Conservation (phyloP, 2,888 invertebrate species). For the Cosmopolites sordidus region DNA sequence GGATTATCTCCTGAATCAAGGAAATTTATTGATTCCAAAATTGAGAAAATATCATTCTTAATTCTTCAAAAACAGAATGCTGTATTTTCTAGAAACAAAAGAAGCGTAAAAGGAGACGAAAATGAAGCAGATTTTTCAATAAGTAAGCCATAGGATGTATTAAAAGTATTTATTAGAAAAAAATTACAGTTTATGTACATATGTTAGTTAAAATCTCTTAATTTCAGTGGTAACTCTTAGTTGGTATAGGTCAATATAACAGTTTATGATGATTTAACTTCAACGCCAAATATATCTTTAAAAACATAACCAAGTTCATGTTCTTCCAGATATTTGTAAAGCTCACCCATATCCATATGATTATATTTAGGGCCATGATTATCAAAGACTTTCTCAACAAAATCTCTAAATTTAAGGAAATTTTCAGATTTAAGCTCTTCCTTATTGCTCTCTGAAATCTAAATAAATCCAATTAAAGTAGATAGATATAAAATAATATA, state of each 20-base stretch:
- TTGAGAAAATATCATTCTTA: slow-evolving; percentile 38
- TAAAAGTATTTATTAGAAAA: not conserved
- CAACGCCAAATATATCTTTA: slow-evolving; percentile 72
- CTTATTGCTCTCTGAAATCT: slow-evolving; percentile 61
- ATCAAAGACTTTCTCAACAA: slow-evolving; percentile 64
- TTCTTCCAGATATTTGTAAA: slow-evolving; percentile 69
- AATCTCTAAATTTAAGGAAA: slow-evolving; percentile 60
- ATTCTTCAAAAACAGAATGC: slow-evolving; percentile 30
- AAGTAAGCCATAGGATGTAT: slow-evolving; percentile 25
- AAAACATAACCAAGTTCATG: slow-evolving; percentile 69
- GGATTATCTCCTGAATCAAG: slow-evolving; percentile 33
- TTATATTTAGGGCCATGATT: slow-evolving; percentile 44
- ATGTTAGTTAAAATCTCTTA: too few relatives aligned
- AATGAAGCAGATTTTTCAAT: slow-evolving; percentile 26
- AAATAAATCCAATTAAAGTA: slow-evolving; percentile 57
- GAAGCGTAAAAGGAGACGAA: slow-evolving; percentile 33
- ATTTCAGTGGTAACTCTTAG: too few relatives aligned
- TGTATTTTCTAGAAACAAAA: slow-evolving; percentile 33
- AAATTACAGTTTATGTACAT: not conserved
- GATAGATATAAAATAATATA: not conserved
- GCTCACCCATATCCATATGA: slow-evolving; percentile 74
- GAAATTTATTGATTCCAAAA: slow-evolving; percentile 39
- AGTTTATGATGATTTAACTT: slow-evolving; percentile 32
- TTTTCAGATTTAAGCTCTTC: slow-evolving; percentile 37
- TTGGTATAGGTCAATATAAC: not conserved